Conservation (phyloP, 2,113 vertebrate species). For the Mirza zaza region DNA sequence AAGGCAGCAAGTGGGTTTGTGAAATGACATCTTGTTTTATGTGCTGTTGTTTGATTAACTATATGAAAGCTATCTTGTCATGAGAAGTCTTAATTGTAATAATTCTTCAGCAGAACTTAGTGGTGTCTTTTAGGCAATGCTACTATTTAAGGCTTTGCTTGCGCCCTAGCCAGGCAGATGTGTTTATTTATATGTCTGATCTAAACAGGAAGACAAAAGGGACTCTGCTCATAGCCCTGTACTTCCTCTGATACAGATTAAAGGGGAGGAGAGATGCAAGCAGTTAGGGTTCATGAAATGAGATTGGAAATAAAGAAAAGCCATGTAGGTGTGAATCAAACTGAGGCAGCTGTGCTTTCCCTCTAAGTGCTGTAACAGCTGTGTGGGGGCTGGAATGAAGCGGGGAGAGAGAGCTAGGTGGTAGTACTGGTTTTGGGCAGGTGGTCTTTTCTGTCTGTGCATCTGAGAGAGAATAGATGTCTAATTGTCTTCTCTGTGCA, state of each 20-base stretch:
- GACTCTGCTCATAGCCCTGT: not conserved
- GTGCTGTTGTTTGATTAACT: conserved; percentile 36
- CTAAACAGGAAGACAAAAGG: conserved; percentile 63
- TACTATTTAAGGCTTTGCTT: conserved; percentile 58
- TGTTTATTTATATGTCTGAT: conserved; percentile 67
- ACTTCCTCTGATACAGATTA: conserved; percentile 47
- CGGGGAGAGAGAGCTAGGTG: not conserved
- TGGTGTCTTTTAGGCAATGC: conserved; percentile 30
- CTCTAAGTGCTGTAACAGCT: not conserved
- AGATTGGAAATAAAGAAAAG: not conserved
- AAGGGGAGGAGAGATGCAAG: conserved; percentile 52
- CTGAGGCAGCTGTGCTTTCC: conserved; percentile 44
- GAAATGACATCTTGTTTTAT: not conserved
- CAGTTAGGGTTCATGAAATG: not conserved
- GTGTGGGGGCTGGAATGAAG: not conserved
- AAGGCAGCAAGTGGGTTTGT: conserved; percentile 19
- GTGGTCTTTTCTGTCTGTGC: not conserved
- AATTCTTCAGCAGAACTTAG: conserved; percentile 52
- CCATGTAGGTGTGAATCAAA: conserved; percentile 42
- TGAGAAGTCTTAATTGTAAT: conserved; percentile 62
- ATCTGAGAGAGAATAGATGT: not conserved
- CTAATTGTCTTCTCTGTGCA: not conserved
- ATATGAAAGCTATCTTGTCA: conserved; percentile 46
- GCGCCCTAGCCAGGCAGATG: conserved; percentile 51
- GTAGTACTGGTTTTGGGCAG: not conserved